phyloP scores from a whole-genome alignment of 2,888 invertebrate species.

The Fabriciana adippe region DNA sequence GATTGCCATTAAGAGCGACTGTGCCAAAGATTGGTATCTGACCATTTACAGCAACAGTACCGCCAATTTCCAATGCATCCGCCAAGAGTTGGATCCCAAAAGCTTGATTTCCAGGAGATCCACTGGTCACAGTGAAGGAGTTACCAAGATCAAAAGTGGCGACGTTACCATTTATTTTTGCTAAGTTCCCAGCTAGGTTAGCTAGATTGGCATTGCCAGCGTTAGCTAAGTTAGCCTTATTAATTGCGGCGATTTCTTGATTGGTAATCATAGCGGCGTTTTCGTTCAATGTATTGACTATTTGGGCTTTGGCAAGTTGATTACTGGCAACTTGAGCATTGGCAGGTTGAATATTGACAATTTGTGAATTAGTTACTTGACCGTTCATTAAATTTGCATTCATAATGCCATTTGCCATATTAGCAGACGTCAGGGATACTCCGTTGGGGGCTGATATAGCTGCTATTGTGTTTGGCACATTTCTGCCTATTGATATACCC shows the following conservation, averaged over 20 bases:
- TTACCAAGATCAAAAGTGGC: conserved; percentile 46
- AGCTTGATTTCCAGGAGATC: conserved; percentile 44
- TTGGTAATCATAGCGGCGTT: conserved; percentile 28
- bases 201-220: conserved; percentile 31
- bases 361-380: conserved; percentile 1
- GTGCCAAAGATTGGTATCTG: conserved; percentile 60
- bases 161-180: conserved; percentile 43
- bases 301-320: not conserved
- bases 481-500: conserved; percentile 10
- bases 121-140: conserved; percentile 45
- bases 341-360: conserved; percentile 6
- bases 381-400: conserved; percentile 14
- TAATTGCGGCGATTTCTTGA: conserved; percentile 22
- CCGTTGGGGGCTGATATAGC: conserved; percentile 6
- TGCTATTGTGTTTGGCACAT: conserved; percentile 11
- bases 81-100: conserved; percentile 56
- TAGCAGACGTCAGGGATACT: not conserved
- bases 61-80: conserved; percentile 60
- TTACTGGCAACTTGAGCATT: conserved; percentile 4
- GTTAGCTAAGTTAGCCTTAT: conserved; percentile 30
- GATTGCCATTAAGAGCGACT: conserved; percentile 55
- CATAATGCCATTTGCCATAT: conserved; percentile 3
- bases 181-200: conserved; percentile 36
- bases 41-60: conserved; percentile 57
- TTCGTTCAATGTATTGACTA: conserved; percentile 31